Evolutionary conservation across 2,888 invertebrate genomes (phyloP).

Genomic region (Panopea generosa): DNA sequence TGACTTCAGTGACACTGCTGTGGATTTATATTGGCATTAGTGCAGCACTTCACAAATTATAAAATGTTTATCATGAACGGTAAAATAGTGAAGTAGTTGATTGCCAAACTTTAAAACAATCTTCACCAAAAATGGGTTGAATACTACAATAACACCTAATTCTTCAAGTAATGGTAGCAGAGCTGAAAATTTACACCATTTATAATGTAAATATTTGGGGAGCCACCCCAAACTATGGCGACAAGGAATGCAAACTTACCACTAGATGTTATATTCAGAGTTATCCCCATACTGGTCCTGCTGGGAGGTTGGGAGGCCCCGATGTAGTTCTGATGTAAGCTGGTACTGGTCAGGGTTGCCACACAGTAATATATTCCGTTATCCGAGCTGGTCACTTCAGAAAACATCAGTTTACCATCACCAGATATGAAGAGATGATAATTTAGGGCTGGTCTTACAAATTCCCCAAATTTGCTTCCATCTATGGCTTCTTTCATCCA

Average conservation of each 20-base stretch:
- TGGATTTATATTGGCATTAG: too few relatives aligned
- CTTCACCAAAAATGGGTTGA: too few relatives aligned
- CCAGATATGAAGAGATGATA: constrained; percentile 93
- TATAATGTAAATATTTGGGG: too few relatives aligned
- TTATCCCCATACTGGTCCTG: constrained; percentile 73
- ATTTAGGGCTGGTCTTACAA: constrained; percentile 96
- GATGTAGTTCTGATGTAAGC: constrained; percentile 70
- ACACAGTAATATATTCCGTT: constrained; percentile 77
- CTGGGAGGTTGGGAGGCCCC: constrained; percentile 64
- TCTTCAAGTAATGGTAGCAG: too few relatives aligned
- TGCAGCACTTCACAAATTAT: too few relatives aligned
- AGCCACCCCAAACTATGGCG: too few relatives aligned
- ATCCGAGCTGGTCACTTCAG: constrained; percentile 93
- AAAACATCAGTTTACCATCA: constrained; percentile 98
- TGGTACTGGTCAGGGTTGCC: constrained; percentile 67
- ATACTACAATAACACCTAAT: too few relatives aligned
- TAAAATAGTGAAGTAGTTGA: too few relatives aligned
- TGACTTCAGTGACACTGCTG: too few relatives aligned
- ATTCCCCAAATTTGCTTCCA: constrained; percentile 78
- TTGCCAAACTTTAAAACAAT: too few relatives aligned
- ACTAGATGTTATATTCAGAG: constrained; percentile 63
- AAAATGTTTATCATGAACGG: too few relatives aligned
- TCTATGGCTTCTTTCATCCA: constrained; percentile 51
- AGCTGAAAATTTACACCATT: too few relatives aligned
- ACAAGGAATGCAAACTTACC: constrained; percentile 69